Base-by-base conservation (phyloP, 2,797 vertebrate genomes). In the Pitangus sulphuratus region DNA sequence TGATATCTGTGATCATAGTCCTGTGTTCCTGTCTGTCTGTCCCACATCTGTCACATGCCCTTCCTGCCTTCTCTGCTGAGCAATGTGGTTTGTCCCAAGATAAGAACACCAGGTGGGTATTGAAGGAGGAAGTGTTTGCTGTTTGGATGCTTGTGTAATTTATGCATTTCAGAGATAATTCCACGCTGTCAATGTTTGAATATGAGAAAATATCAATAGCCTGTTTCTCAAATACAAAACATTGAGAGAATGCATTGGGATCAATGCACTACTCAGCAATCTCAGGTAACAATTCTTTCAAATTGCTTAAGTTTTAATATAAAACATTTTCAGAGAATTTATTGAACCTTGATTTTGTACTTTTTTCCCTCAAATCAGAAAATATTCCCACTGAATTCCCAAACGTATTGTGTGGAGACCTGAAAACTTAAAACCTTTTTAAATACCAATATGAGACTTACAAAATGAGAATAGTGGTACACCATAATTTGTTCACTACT, bases 401-500 rank as follows among this genome's bases (percentile, higher is more conserved):
- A 70, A 58, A 57, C 4, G 9, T 54, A 18, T 2, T 0, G 9
- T 39, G 6, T 0, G 0, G 44, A 80, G 25, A 62, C 35, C 8
- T 40, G 33, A 77, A 69, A 87, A 5, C 9, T 85, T 78, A 83
- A 76, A 84, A 33, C 20, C 3, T 35, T 40, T 35, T 51, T 58
- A 22, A 22, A 48, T 80, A 44, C 7, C 6, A 39, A 7, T n/a
- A 45, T 30, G 25, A 93, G 54, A 22, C 22, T 54, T 51, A 26
- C 6, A 66, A 95, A 93, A 84, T 51, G 31, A 61, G n/a, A 87
- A 71, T 54, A 72, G 5, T 7, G 42, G 4, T 83, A 9, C 18
- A 77, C 69, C 15, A 77, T 85, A 6, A 54, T 91, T 94, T 87
- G 2, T 81, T 90, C 35, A 61, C n/a, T 31, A 47, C 61, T 68